phyloP scores from a whole-genome alignment of 2,797 vertebrate species.

The Rhynchonycteris naso region DNA sequence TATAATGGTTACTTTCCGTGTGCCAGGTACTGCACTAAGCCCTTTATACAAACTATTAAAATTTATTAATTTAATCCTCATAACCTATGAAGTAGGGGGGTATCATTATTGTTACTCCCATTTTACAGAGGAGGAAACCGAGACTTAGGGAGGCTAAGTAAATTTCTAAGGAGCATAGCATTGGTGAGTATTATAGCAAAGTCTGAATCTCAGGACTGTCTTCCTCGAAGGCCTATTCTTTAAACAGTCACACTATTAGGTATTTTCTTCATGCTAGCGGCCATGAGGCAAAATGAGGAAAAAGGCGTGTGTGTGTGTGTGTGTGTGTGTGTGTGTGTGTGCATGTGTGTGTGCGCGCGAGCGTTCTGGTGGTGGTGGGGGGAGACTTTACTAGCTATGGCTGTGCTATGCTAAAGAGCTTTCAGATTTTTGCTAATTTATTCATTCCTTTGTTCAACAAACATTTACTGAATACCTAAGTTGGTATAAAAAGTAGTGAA shows the following conservation, averaged over 20 bases:
- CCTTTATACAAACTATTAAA: not conserved
- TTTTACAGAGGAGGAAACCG: conserved; percentile 1
- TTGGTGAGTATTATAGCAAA: not conserved
- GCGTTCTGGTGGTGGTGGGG: too few relatives aligned
- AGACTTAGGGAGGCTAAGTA: not conserved
- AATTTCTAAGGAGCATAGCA: not conserved
- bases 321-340: not conserved
- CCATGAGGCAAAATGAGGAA: not conserved
- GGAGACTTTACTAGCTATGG: not conserved
- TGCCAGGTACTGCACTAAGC: not conserved
- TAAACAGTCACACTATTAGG: not conserved
- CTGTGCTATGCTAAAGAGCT: conserved; percentile 14
- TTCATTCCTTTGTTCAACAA: not conserved
- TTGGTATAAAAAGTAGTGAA: not conserved
- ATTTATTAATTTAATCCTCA: conserved; percentile 38
- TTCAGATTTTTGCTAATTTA: conserved; percentile 6
- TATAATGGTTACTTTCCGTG: not conserved
- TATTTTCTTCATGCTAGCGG: not conserved
- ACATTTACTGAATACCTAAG: not conserved
- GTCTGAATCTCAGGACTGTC: not conserved
- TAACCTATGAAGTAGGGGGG: not conserved
- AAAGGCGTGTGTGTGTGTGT: not conserved
- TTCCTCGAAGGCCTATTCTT: not conserved
- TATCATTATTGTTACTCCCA: not conserved
- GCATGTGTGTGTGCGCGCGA: too few relatives aligned